These are phyloP conservation scores for Microtus oregoni DNA, from an alignment of 2,113 vertebrate species.

Conservation along the genomic window DNA sequence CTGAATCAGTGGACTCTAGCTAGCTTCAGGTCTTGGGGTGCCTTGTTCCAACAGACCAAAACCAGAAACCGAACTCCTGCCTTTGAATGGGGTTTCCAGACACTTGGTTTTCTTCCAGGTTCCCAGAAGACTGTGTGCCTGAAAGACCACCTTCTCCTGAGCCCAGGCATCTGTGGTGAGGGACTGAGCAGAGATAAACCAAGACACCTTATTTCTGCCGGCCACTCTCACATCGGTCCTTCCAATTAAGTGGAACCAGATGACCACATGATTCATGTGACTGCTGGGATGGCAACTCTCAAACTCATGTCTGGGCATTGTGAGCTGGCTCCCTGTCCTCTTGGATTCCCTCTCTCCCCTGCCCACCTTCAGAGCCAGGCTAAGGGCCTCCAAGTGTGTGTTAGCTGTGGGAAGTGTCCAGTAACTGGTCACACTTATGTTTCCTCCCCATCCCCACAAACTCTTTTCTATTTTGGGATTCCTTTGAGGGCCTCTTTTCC, in stretches of 20 bases:
- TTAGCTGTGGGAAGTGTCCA: background rate
- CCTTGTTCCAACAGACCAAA: background rate
- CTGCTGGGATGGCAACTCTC: background rate
- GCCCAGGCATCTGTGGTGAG: background rate
- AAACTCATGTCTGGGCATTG: background rate
- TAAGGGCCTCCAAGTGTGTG: background rate
- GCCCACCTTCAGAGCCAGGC: background rate
- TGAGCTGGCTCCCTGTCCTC: background rate
- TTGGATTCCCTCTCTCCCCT: background rate
- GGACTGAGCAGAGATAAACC: background rate
- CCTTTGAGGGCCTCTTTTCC: too few species aligned
- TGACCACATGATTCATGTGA: background rate
- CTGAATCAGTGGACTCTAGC: slow-evolving; percentile 3
- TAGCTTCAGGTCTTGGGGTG: background rate
- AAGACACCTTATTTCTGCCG: background rate
- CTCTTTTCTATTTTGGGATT: background rate
- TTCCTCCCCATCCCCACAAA: background rate
- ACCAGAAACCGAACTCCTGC: background rate
- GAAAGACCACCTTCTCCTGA: background rate
- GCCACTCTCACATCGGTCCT: background rate
- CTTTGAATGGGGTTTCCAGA: background rate
- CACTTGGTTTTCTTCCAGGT: background rate
- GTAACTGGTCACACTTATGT: background rate
- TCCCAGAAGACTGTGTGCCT: background rate
- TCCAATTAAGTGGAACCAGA: background rate